A percentile compares a stretch with the other conserved stretches of the same genome.
phyloP scores from a whole-genome alignment of 2,888 invertebrate genomes.

The Papilio elwesi region DNA sequence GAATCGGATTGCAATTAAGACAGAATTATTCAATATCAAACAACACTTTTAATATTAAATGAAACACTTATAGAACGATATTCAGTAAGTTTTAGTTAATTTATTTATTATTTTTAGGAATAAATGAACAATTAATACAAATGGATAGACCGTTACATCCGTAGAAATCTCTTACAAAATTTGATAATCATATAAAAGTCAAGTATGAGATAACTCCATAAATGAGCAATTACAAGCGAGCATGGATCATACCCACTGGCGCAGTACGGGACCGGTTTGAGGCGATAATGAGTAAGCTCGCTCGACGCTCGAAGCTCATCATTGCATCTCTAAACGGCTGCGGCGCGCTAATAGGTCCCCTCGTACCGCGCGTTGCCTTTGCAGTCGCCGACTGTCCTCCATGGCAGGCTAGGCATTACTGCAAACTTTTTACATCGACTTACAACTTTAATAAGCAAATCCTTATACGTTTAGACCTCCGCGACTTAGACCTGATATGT shows the following conservation, averaged over 20 bases:
- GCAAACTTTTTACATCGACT: conserved; percentile 21
- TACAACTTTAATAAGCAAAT: conserved; percentile 23
- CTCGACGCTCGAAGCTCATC: conserved; percentile 29
- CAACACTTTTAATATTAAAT: too few species aligned
- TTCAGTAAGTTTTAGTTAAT: too few species aligned
- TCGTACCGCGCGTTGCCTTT: conserved; percentile 20
- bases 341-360: conserved; percentile 30
- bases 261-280: conserved; percentile 23
- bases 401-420: conserved; percentile 11
- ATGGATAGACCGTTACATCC: conserved; percentile 1
- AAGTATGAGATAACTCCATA: conserved; percentile 7
- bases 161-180: conserved; percentile 8
- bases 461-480: neutral
- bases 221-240: conserved; percentile 19
- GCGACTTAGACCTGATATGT: neutral
- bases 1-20: too few species aligned
- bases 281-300: conserved; percentile 29
- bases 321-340: conserved; percentile 32
- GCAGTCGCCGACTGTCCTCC: conserved; percentile 18
- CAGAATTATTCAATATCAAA: too few species aligned
- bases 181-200: neutral
- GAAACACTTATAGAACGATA: too few species aligned
- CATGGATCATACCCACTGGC: neutral
- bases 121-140: too few species aligned
- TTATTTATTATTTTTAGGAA: too few species aligned